These are phyloP conservation scores for Onychomys torridus DNA, from an alignment of 2,797 vertebrate species.

Conservation along the genomic window DNA sequence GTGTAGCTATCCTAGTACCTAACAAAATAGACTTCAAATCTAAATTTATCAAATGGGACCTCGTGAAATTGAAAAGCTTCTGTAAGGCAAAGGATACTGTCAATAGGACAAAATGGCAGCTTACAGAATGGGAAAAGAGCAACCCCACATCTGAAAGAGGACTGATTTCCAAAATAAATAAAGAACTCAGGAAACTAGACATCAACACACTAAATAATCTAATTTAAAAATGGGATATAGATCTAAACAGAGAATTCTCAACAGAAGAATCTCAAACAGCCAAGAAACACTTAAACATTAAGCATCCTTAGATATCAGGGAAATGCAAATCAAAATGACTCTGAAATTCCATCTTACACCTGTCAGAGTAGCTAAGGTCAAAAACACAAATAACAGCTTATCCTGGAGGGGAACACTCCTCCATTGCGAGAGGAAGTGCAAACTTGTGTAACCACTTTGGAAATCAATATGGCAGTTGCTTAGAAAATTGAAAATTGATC, in stretches of 20 bases:
- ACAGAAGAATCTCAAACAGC: background rate
- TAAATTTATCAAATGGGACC: background rate
- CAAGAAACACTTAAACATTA: background rate
- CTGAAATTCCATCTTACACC: background rate
- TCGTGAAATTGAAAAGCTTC: background rate
- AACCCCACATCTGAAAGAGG: background rate
- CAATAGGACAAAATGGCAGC: background rate
- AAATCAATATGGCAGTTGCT: background rate
- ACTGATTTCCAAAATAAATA: background rate
- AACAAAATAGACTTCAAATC: background rate
- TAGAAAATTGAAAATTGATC: background rate
- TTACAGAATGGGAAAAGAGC: background rate
- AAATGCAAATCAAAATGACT: background rate
- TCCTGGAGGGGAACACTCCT: background rate
- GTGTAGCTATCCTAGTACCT: background rate
- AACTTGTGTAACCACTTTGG: background rate
- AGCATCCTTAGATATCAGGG: background rate
- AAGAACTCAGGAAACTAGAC: background rate
- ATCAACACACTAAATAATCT: background rate
- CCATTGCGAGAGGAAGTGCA: background rate
- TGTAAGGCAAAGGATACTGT: background rate
- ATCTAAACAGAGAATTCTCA: background rate
- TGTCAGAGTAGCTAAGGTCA: background rate
- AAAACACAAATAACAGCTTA: background rate
- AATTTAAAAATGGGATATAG: background rate